Percentiles rank a stretch among this genome's conserved stretches.
Conservation (phyloP, 2,888 invertebrate species). For the Malthinus flaveolus region DNA sequence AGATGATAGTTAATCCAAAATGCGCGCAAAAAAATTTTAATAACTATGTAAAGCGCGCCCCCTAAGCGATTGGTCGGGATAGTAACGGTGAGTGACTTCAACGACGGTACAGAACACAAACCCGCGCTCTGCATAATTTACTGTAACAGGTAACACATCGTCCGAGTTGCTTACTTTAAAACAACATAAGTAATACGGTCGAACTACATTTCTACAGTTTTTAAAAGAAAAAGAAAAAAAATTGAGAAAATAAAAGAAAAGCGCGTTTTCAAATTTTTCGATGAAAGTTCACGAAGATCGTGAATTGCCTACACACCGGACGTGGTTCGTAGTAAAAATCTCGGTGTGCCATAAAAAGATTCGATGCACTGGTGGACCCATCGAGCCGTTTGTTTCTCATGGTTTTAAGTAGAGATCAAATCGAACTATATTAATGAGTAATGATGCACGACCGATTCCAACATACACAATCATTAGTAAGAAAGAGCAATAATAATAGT, state of each 20-base stretch:
- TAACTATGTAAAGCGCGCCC: too few relatives aligned
- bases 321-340: conserved; percentile 16
- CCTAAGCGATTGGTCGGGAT: too few relatives aligned
- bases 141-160: too few relatives aligned
- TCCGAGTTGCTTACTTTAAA: too few relatives aligned
- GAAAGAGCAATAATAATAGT: conserved; percentile 57
- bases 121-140: background rate
- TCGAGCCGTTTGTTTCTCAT: conserved; percentile 46
- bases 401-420: conserved; percentile 49
- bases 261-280: conserved; percentile 19
- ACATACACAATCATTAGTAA: conserved; percentile 57
- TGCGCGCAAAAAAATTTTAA: too few relatives aligned
- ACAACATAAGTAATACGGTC: too few relatives aligned
- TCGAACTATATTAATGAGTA: conserved; percentile 57
- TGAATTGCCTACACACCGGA: conserved; percentile 23
- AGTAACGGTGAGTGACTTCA: background rate
- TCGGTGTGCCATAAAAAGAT: conserved; percentile 24
- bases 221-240: too few relatives aligned
- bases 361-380: conserved; percentile 24
- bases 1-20: too few relatives aligned
- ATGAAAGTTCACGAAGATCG: conserved; percentile 25
- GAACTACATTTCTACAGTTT: too few relatives aligned
- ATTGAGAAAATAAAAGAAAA: background rate
- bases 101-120: conserved; percentile 3
- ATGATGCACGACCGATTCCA: conserved; percentile 56